phyloP scores from a whole-genome alignment of 2,113 vertebrate species.

The Fukomys damarensis region DNA sequence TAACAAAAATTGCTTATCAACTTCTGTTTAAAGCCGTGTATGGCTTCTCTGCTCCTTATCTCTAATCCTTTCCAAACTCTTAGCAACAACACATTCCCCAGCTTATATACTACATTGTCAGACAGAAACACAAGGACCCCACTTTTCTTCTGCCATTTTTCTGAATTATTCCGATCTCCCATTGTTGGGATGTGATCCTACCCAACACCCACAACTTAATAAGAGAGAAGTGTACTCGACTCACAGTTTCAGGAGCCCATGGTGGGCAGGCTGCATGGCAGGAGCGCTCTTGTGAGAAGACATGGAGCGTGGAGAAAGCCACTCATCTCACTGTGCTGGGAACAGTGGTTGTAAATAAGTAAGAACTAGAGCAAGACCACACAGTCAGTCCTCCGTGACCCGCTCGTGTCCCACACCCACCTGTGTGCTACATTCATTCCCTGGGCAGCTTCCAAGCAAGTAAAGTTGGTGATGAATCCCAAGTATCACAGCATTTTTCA shows the following conservation, averaged over 20 bases:
- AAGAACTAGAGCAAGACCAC: neutral
- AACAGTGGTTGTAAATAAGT: neutral
- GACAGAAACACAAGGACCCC: too few relatives aligned
- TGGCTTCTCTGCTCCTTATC: too few relatives aligned
- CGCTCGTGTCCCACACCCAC: neutral
- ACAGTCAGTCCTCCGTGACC: neutral
- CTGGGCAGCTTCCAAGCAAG: neutral
- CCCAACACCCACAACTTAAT: neutral
- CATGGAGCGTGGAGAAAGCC: neutral
- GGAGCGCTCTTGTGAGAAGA: neutral
- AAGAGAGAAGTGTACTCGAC: neutral
- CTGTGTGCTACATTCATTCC: neutral
- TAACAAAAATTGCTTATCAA: too few relatives aligned
- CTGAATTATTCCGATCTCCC: neutral
- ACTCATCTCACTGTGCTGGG: neutral
- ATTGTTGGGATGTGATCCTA: neutral
- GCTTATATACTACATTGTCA: too few relatives aligned
- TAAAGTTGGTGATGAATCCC: neutral
- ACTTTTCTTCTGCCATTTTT: neutral
- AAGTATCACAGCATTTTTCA: neutral
- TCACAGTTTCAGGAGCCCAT: neutral
- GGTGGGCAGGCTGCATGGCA: neutral
- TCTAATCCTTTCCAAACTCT: too few relatives aligned
- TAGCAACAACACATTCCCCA: too few relatives aligned
- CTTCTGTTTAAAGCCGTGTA: too few relatives aligned